A percentile compares a stretch with the other conserved stretches of the same genome.
These are phyloP conservation scores for Enteromius anoplus DNA, from an alignment of 2,797 vertebrate genomes.

Conservation along the genomic window DNA sequence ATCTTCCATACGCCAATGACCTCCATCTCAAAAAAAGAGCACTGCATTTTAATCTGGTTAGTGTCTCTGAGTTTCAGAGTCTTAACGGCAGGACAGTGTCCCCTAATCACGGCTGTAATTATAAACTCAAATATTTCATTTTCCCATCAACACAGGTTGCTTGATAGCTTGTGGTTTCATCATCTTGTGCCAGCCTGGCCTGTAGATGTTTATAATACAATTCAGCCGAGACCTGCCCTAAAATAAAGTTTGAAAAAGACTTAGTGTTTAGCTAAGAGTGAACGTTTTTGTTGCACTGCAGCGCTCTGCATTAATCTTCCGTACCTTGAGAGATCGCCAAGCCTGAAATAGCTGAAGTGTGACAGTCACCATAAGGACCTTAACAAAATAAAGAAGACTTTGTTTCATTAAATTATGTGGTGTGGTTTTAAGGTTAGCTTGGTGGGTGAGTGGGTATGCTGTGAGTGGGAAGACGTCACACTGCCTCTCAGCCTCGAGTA, in stretches of 20 bases:
- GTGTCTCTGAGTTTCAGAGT: not conserved
- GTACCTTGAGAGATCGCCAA: conserved; percentile 22
- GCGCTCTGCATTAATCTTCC: conserved; percentile 6
- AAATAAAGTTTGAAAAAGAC: conserved; percentile 36
- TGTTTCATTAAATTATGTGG: conserved; percentile 30
- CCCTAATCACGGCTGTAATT: not conserved
- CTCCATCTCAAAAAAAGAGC: not conserved
- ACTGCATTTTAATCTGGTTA: not conserved
- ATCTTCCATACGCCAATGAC: not conserved
- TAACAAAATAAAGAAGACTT: conserved; percentile 27
- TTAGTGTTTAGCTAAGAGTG: not conserved
- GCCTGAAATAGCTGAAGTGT: conserved; percentile 38
- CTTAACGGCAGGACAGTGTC: not conserved
- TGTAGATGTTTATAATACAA: conserved; percentile 24
- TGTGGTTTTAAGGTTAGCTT: conserved; percentile 25
- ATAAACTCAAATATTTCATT: not conserved
- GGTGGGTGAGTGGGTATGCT: conserved; percentile 23
- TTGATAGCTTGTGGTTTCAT: conserved; percentile 48
- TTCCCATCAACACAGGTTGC: not conserved
- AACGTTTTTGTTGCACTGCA: not conserved
- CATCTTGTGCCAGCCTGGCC: conserved; percentile 18
- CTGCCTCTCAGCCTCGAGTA: not conserved
- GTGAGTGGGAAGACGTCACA: conserved; percentile 23
- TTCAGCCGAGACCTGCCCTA: conserved; percentile 15
- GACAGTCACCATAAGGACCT: conserved; percentile 5